Percentiles rank a stretch among this genome's conserved stretches.
Evolutionary conservation across 1,140 invertebrate genomes (phyloP).

Genomic region (Leptopilina boulardi): DNA sequence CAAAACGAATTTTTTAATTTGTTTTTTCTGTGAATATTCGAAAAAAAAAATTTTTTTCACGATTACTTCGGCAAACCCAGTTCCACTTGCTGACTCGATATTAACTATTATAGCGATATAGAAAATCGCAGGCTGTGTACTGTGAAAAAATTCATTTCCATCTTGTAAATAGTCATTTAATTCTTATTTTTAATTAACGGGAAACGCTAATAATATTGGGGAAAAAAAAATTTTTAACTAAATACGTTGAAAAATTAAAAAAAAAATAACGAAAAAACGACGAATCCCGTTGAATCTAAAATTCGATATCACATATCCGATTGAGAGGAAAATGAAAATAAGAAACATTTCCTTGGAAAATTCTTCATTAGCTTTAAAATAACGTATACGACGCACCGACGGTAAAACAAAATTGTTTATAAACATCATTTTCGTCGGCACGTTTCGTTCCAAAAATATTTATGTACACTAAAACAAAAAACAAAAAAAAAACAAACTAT

Average conservation of each 20-base stretch:
- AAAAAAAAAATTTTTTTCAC: too few species aligned
- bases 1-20: too few species aligned
- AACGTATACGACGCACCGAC: conserved; percentile 36
- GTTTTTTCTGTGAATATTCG: too few species aligned
- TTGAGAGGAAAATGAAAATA: conserved; percentile 17
- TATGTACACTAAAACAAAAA: conserved; percentile 58
- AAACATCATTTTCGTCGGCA: conserved; percentile 37
- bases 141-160: conserved; percentile 57
- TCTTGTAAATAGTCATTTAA: conserved; percentile 69
- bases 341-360: neutral
- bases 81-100: conserved; percentile 35
- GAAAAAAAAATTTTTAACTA: neutral
- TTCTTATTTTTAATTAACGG: conserved; percentile 68
- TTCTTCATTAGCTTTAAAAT: conserved; percentile 33
- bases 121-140: conserved; percentile 26
- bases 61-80: too few species aligned
- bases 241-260: neutral
- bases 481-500: conserved; percentile 35
- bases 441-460: conserved; percentile 48
- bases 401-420: conserved; percentile 22
- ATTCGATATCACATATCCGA: conserved; percentile 23
- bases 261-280: conserved; percentile 8
- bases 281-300: conserved; percentile 22
- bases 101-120: conserved; percentile 48
- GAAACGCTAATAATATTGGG: neutral